A percentile compares a stretch with the other conserved stretches of the same genome.
Evolutionary conservation across 2,888 invertebrate species (phyloP).

Genomic region (Plebejus melissa): DNA sequence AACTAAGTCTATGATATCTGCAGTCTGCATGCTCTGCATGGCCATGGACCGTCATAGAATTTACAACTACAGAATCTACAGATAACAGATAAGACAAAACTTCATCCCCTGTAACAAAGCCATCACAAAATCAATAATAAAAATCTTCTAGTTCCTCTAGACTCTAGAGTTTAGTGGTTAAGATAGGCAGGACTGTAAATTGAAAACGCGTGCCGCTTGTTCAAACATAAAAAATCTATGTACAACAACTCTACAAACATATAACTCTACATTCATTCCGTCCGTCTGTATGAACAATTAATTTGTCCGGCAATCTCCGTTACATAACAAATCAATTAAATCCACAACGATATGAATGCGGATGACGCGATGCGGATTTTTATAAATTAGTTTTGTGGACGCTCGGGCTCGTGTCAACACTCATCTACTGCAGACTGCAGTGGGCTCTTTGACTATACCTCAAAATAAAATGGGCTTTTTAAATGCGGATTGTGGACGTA

Average conservation of each 20-base stretch:
- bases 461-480: not conserved
- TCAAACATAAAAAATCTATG: not conserved
- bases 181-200: not conserved
- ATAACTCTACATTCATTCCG: not conserved
- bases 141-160: not conserved
- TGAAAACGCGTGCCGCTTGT: not conserved
- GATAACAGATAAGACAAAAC: too few relatives aligned
- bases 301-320: constrained; percentile 13
- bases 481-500: not conserved
- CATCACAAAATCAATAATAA: not conserved
- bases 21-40: too few relatives aligned
- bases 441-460: not conserved
- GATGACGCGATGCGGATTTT: constrained; percentile 26
- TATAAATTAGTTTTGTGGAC: constrained; percentile 16
- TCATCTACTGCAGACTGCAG: constrained; percentile 3
- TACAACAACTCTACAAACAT: not conserved
- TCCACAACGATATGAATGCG: constrained; percentile 22
- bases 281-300: constrained; percentile 8
- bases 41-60: too few relatives aligned
- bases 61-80: too few relatives aligned
- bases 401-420: constrained; percentile 4
- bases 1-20: too few relatives aligned
- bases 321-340: constrained; percentile 26
- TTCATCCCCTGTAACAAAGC: too few relatives aligned
- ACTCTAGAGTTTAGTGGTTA: not conserved